Base-by-base conservation (phyloP, 2,113 vertebrate species). In the Rhodinocichla rosea region DNA sequence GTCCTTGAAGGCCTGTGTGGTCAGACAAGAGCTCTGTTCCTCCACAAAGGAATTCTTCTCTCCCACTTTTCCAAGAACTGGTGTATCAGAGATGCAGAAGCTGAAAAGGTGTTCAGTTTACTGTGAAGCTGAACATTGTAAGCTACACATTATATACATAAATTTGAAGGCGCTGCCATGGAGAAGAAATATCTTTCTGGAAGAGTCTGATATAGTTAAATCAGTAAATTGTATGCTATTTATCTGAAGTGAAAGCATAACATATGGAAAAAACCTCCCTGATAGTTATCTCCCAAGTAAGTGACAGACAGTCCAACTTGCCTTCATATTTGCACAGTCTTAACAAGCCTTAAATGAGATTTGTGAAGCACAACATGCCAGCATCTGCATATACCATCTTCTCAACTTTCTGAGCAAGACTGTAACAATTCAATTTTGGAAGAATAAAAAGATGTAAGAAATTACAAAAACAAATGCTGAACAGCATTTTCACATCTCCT, bases 301-400 rank as follows among this genome's bases (percentile, higher is more conserved):
- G 40, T 32, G 39, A 10, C 28, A 74, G 62, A 59, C 19, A 57
- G 39, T 67, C 27, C 30, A 88, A 69, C 37, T 64, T 75, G 47
- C 32, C 30, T 86, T 89, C 45, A 9, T 33, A 80, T 83, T 55
- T 90, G 50, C 40, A 68, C 11, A 44, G 11, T 76, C 53, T 65
- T 60, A 80, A 83, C 17, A 89, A 45, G 23, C 13, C 71, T 85
- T 86, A n/a, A 26, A 40, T 87, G 64, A 88, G 42, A 83, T 65
- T 78, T 63, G 15, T 78, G 47, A 89, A 81, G 28, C 16, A 28
- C 11, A 81, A 64, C 33, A 40, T 35, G 69, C 24, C 70, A 89
- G 52, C 16, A 56, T 45, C 56, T 56, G n/a, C 33, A 80, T 9
- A 27, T 33, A 74, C 9, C 13, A 9, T 39, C 67, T 89, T 64